Percentiles rank a stretch among this genome's conserved stretches.
Evolutionary conservation across 2,113 vertebrate species (phyloP).

Genomic region (Pavo muticus): DNA sequence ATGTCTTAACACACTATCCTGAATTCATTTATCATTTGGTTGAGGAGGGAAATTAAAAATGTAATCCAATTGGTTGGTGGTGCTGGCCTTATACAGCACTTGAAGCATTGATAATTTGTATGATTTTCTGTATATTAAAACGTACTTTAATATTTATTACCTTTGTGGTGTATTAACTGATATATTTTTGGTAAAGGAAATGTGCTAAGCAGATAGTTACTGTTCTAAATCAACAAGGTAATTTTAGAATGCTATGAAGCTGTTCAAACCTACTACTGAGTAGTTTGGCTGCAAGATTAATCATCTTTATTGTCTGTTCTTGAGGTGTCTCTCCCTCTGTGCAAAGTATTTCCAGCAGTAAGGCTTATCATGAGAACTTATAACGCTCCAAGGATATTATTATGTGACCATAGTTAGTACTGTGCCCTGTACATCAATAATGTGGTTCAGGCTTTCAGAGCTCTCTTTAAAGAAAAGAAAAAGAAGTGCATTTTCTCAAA

Average conservation of each 20-base stretch:
- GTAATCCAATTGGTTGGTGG: background rate
- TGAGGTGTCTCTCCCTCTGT: conserved; percentile 35
- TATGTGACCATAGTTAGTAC: background rate
- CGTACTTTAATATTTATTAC: conserved; percentile 61
- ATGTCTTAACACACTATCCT: conserved; percentile 15
- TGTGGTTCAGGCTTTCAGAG: background rate
- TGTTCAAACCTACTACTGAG: conserved; percentile 49
- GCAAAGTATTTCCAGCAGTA: conserved; percentile 47
- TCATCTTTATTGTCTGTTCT: conserved; percentile 55
- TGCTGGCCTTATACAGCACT: background rate
- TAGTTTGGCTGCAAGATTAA: conserved; percentile 53
- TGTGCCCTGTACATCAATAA: conserved; percentile 1
- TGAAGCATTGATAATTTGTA: conserved; percentile 64
- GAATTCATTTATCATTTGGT: conserved; percentile 49
- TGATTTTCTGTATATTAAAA: conserved; percentile 68
- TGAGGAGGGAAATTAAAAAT: conserved; percentile 27
- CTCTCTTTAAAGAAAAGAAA: background rate
- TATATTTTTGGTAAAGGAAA: conserved; percentile 49
- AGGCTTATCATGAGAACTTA: conserved; percentile 34
- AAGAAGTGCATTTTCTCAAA: background rate
- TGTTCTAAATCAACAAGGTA: conserved; percentile 34
- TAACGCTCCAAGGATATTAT: background rate
- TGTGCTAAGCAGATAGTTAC: conserved; percentile 30
- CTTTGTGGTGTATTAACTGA: conserved; percentile 70
- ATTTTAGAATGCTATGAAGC: conserved; percentile 26